These are phyloP conservation scores for Montipora foliosa DNA, from an alignment of 64 coral and sea anemone species.

Conservation along the genomic window DNA sequence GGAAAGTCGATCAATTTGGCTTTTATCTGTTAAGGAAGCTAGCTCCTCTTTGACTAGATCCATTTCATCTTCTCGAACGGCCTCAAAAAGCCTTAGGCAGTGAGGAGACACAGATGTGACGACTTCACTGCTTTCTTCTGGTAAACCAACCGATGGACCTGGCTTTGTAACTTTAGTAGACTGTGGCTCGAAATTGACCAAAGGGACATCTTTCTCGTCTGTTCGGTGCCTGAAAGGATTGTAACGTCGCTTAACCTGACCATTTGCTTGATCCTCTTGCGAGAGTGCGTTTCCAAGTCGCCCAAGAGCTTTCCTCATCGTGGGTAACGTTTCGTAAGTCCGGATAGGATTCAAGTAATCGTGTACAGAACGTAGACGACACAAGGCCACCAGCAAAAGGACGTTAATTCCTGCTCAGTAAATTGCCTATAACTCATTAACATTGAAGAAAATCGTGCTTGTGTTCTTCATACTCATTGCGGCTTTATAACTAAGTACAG, in stretches of 20 bases:
- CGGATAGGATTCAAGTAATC: too few relatives aligned
- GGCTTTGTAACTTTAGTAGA: neutral
- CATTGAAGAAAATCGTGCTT: too few relatives aligned
- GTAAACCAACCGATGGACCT: neutral
- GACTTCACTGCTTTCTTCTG: slow-evolving; percentile 8
- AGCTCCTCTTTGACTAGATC: slow-evolving; percentile 44
- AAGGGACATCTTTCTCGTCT: neutral
- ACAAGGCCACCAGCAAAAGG: too few relatives aligned
- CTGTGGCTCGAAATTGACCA: neutral
- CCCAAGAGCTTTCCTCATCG: neutral
- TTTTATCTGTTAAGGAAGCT: neutral
- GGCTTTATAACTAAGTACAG: too few relatives aligned
- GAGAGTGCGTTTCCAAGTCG: neutral
- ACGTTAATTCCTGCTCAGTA: too few relatives aligned
- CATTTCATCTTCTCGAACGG: slow-evolving; percentile 44
- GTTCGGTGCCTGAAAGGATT: neutral
- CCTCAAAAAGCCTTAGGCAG: slow-evolving; percentile 35
- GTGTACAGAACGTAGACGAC: too few relatives aligned
- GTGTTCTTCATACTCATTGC: too few relatives aligned
- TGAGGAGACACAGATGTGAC: neutral
- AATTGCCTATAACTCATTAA: too few relatives aligned
- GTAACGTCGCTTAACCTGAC: neutral
- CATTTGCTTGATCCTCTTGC: neutral
- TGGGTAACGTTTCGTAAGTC: neutral
- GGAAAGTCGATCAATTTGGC: slow-evolving; percentile 19